Evolutionary conservation across 2,888 invertebrate species (phyloP), one percentile per base, ranked within the genome.

Genomic region (Chironomus tentans): DNA sequence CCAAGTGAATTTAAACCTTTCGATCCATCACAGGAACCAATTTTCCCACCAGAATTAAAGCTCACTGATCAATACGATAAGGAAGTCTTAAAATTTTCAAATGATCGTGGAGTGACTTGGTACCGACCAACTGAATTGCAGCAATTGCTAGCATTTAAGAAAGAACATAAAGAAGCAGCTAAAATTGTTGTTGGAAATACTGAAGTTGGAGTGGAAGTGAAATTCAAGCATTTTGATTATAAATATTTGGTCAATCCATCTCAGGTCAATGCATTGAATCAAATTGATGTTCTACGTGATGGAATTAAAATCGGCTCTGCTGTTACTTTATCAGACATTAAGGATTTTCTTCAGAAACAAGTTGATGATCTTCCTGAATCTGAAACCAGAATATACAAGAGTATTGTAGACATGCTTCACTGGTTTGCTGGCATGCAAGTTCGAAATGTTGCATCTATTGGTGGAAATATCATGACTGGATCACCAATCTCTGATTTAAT

Each of bases 391-490:
- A 85, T 90, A 77, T 92, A 90, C 79, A 85, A 85, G 79, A 88
- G 91, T 46, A 87, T 94, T 24, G 86, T 90, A 6, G 89, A 92
- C 74, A 98, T 97, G 92, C 85, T 98, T 28, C 90, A 94, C 81
- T 95, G 93, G 91, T 98, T 98, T 86, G 98, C 96, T 70, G 97
- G 97, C 5, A 93, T 91, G 81, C 98, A 98, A 86, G 94, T 98
- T 71, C 87, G 98, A 78, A 98, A 97, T 83, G 95, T 95, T 13
- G 97, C 96, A 70, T 91, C 94, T 13, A 85, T 98, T 38, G 95
- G 93, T 47, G 97, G 98, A 28, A 97, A 98, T 83, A 92, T 98
- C 78, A 91, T 97, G 86, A 97, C 97, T 0, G 94, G 94, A 15
- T 97, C 97, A 84, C 97, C 98, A 0, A 97, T 98, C 82, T 97